phyloP scores from a whole-genome alignment of 2,888 invertebrate species.

The Tiphia femorata region DNA sequence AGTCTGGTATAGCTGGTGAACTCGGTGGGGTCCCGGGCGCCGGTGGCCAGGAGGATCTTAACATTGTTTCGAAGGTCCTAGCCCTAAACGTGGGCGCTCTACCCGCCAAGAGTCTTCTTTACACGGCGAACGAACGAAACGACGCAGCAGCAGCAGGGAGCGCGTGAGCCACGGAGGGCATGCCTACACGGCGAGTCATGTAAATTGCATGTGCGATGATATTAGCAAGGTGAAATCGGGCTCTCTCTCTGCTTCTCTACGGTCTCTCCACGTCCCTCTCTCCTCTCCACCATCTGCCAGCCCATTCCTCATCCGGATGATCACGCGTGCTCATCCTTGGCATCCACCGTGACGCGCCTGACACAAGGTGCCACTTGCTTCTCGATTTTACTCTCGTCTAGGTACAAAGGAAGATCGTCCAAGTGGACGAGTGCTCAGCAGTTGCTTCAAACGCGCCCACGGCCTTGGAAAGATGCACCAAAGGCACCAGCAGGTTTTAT shows the following conservation, averaged over 20 bases:
- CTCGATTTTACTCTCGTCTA: not conserved
- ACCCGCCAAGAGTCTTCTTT: conserved; percentile 55
- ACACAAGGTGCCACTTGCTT: too few relatives aligned
- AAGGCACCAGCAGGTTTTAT: too few relatives aligned
- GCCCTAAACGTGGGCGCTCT: conserved; percentile 83
- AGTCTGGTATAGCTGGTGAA: conserved; percentile 75
- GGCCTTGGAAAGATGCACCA: too few relatives aligned
- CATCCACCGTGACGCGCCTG: not conserved
- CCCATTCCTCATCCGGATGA: too few relatives aligned
- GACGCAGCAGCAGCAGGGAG: conserved; percentile 14
- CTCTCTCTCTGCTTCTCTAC: conserved; percentile 33
- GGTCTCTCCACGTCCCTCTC: not conserved
- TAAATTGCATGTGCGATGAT: conserved; percentile 46
- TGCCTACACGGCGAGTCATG: conserved; percentile 41
- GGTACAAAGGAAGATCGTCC: too few relatives aligned
- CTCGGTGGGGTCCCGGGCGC: conserved; percentile 53
- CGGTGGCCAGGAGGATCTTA: conserved; percentile 79
- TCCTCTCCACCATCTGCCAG: too few relatives aligned
- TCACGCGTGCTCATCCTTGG: not conserved
- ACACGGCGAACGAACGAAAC: conserved; percentile 31
- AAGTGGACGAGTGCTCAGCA: too few relatives aligned
- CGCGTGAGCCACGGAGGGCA: conserved; percentile 32
- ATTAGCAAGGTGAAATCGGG: conserved; percentile 53
- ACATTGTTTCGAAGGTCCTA: conserved; percentile 85
- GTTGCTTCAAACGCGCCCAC: too few relatives aligned